Evolutionary conservation across 1,140 invertebrate species (phyloP).

Genomic region (Drosophila lacertosa): DNA sequence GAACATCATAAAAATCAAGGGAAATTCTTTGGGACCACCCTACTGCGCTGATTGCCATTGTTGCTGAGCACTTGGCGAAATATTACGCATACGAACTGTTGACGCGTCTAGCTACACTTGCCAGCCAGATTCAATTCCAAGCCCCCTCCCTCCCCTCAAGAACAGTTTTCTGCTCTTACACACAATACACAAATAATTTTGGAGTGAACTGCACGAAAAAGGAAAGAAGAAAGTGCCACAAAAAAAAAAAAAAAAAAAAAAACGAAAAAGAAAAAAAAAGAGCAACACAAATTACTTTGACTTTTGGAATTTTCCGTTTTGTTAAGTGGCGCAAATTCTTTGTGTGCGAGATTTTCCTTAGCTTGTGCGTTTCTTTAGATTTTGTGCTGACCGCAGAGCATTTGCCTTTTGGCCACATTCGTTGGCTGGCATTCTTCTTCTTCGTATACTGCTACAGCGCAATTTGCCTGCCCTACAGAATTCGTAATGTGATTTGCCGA

Average conservation of each 20-base stretch:
- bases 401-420: constrained; percentile 49
- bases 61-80: constrained; percentile 39
- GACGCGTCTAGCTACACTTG: constrained; percentile 30
- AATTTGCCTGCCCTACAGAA: constrained; percentile 51
- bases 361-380: constrained; percentile 26
- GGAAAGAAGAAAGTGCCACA: not conserved
- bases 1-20: constrained; percentile 52
- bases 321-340: constrained; percentile 53
- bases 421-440: constrained; percentile 44
- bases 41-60: constrained; percentile 44
- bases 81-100: constrained; percentile 55
- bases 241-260: constrained; percentile 5
- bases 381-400: constrained; percentile 54
- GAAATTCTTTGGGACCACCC: constrained; percentile 2
- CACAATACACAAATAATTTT: constrained; percentile 55
- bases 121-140: constrained; percentile 43
- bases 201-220: constrained; percentile 8
- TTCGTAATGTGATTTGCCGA: constrained; percentile 45
- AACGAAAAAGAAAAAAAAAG: not conserved
- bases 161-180: not conserved
- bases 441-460: constrained; percentile 17
- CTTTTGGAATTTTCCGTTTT: constrained; percentile 54
- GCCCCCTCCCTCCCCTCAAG: not conserved
- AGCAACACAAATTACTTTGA: constrained; percentile 49
- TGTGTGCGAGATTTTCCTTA: constrained; percentile 48